Percentiles rank a stretch among this genome's conserved stretches.
phyloP scores from a whole-genome alignment of 2,797 vertebrate genomes.

The Gallirallus australis region DNA sequence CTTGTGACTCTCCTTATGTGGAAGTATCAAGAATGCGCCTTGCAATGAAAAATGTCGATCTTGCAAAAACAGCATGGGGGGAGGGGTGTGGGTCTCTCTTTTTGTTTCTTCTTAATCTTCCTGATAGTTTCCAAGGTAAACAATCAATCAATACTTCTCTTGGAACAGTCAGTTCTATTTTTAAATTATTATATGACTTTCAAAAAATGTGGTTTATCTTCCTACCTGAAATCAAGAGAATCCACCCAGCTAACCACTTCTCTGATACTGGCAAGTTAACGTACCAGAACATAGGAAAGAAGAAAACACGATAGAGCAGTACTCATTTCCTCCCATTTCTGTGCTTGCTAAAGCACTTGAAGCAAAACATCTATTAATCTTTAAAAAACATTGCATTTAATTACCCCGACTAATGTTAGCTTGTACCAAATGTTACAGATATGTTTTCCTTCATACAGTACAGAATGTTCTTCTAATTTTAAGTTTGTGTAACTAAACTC shows the following conservation, averaged over 20 bases:
- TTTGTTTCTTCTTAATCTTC: neutral
- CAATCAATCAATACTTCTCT: neutral
- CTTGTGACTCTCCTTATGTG: neutral
- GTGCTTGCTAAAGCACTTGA: slow-evolving; percentile 75
- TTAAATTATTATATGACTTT: neutral
- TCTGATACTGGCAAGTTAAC: neutral
- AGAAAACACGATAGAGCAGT: neutral
- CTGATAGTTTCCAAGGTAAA: neutral
- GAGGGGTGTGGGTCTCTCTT: fast-evolving
- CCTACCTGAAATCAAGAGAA: neutral
- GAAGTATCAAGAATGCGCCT: neutral
- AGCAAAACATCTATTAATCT: slow-evolving; percentile 82
- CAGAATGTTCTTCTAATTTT: slow-evolving; percentile 80
- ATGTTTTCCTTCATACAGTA: slow-evolving; percentile 79
- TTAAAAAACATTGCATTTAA: slow-evolving; percentile 81
- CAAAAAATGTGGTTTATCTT: neutral
- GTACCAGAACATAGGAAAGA: neutral
- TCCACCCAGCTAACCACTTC: neutral
- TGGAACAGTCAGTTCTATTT: neutral
- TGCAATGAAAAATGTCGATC: neutral
- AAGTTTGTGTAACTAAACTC: slow-evolving; percentile 76
- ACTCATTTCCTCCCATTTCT: slow-evolving; percentile 54
- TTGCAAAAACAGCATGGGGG: neutral
- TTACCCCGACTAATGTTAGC: slow-evolving; percentile 81
- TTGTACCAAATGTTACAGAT: slow-evolving; percentile 80